Percentiles rank a stretch among this genome's conserved stretches.
phyloP scores from a whole-genome alignment of 2,797 vertebrate genomes.

The Muraenolepis orangiensis region DNA sequence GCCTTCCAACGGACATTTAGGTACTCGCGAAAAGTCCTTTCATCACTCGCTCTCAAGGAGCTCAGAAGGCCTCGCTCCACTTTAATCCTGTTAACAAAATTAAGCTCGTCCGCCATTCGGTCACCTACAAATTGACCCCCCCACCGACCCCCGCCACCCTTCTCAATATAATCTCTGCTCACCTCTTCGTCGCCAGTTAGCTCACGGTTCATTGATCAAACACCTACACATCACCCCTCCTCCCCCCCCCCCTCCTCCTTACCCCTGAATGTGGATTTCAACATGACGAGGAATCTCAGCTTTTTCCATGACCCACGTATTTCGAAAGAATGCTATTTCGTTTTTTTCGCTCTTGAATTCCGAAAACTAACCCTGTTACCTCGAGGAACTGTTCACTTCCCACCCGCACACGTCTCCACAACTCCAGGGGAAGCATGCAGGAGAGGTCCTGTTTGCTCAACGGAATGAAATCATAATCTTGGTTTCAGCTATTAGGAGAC shows the following conservation, averaged over 20 bases:
- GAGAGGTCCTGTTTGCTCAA: background rate
- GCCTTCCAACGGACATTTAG: background rate
- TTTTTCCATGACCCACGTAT: constrained; percentile 44
- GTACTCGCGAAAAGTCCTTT: constrained; percentile 16
- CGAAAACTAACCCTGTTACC: constrained; percentile 51
- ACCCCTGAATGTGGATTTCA: constrained; percentile 58
- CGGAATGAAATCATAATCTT: no score
- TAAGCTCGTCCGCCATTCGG: constrained; percentile 34
- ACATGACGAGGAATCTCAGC: constrained; percentile 38
- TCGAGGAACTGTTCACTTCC: background rate
- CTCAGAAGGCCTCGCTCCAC: constrained; percentile 26
- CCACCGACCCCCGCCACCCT: background rate
- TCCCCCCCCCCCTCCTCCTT: no score
- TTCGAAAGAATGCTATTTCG: constrained; percentile 25
- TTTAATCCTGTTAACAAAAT: constrained; percentile 57
- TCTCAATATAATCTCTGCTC: constrained; percentile 37
- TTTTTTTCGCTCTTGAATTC: background rate
- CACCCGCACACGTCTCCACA: background rate
- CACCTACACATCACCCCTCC: constrained; percentile 38
- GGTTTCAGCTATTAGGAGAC: no score
- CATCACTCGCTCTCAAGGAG: constrained; percentile 15
- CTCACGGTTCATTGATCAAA: constrained; percentile 63
- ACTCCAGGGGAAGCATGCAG: background rate
- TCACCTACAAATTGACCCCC: constrained; percentile 26
- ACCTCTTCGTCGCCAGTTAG: constrained; percentile 35